Conservation (phyloP, 2,113 vertebrate species). For the Ageneiosus marmoratus region DNA sequence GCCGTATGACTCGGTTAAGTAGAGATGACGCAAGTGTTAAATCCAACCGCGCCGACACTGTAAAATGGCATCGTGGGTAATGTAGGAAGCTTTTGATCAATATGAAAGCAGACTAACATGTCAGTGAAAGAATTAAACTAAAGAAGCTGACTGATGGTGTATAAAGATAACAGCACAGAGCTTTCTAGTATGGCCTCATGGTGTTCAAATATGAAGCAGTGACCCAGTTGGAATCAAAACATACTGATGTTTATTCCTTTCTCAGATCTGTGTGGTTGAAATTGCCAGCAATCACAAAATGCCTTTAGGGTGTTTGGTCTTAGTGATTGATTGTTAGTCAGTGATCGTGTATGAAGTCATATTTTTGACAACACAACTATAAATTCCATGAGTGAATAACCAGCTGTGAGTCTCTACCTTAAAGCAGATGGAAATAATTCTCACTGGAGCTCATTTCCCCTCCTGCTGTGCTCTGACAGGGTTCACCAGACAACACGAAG, state of each 20-base stretch:
- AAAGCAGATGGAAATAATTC: background rate
- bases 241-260: background rate
- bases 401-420: background rate
- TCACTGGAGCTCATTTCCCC: background rate
- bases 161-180: background rate
- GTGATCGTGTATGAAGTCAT: no score
- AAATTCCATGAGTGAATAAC: background rate
- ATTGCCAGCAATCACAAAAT: background rate
- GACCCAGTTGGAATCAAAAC: background rate
- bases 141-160: background rate
- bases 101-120: background rate
- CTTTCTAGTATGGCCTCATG: background rate
- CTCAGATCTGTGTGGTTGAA: background rate
- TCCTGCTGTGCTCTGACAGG: background rate
- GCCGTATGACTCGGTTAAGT: background rate
- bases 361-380: background rate
- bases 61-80: background rate
- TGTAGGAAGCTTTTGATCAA: background rate
- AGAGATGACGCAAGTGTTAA: background rate
- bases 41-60: no score
- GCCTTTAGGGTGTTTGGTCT: constrained; percentile 5
- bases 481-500: background rate
- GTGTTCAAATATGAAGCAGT: background rate
- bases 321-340: background rate
- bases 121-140: background rate